These are phyloP conservation scores for Danio kyathit DNA, from an alignment of 2,797 vertebrate genomes.

Conservation along the genomic window DNA sequence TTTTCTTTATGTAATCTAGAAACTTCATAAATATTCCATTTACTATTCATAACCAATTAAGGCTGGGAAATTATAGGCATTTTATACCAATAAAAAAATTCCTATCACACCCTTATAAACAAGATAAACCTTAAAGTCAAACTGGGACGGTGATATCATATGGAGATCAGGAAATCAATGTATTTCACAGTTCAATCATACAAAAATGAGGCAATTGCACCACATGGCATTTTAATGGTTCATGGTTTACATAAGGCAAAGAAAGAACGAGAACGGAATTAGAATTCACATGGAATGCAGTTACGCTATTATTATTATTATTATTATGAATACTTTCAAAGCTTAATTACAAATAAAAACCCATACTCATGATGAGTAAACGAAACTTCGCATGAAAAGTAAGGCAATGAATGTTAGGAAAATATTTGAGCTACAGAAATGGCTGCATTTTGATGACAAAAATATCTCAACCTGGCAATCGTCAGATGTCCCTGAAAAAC, in stretches of 20 bases:
- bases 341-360: conserved; percentile 1
- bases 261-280: neutral
- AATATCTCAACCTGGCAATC: neutral
- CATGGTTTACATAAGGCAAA: conserved; percentile 2
- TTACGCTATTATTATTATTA: neutral
- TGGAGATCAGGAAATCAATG: conserved; percentile 45
- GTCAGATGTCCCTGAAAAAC: neutral
- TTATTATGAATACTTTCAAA: neutral
- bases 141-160: neutral
- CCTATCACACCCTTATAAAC: conserved; percentile 14
- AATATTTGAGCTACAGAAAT: neutral
- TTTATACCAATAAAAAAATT: neutral
- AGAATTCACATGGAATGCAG: conserved; percentile 27
- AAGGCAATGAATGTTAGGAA: neutral
- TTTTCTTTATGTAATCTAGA: neutral
- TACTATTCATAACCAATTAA: neutral
- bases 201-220: neutral
- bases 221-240: conserved; percentile 1
- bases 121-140: neutral
- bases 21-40: conserved; percentile 12
- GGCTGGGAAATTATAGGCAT: conserved; percentile 12
- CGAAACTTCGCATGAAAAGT: conserved; percentile 1
- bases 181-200: conserved; percentile 42
- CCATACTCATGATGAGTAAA: neutral
- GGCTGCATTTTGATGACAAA: neutral